Evolutionary conservation across 2,797 vertebrate species (phyloP).

Genomic region (Cossypha niveicapilla): DNA sequence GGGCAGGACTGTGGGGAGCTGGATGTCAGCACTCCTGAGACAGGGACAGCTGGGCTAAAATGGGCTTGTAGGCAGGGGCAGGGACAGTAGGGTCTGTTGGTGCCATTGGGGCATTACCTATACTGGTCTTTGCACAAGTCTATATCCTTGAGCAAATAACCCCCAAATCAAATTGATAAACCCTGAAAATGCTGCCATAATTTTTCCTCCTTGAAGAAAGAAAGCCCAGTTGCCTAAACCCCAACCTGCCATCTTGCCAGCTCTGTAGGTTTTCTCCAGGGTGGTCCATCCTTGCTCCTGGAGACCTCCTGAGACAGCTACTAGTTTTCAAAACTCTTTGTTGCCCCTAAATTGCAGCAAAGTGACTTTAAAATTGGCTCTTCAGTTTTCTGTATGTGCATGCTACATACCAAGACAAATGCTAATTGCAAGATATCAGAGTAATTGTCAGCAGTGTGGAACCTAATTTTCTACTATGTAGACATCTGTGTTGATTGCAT

Average conservation of each 20-base stretch:
- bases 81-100: neutral
- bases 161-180: neutral
- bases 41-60: neutral
- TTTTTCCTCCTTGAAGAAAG: neutral
- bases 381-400: neutral
- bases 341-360: neutral
- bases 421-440: neutral
- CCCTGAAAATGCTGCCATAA: neutral
- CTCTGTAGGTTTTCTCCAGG: neutral
- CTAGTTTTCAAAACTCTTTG: neutral
- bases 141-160: neutral
- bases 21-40: neutral
- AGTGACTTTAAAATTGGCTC: neutral
- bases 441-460: neutral
- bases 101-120: rapidly evolving
- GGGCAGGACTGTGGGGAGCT: neutral
- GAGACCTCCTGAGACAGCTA: neutral
- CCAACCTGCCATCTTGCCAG: neutral
- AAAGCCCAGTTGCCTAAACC: neutral
- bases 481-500: neutral
- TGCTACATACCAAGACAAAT: neutral
- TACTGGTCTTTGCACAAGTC: neutral
- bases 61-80: neutral
- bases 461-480: conserved; percentile 5
- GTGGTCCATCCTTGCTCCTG: neutral